Percentiles rank a stretch among this genome's conserved stretches.
Conservation (phyloP, 2,797 vertebrate genomes). For the Mormyrops attenuatus region DNA sequence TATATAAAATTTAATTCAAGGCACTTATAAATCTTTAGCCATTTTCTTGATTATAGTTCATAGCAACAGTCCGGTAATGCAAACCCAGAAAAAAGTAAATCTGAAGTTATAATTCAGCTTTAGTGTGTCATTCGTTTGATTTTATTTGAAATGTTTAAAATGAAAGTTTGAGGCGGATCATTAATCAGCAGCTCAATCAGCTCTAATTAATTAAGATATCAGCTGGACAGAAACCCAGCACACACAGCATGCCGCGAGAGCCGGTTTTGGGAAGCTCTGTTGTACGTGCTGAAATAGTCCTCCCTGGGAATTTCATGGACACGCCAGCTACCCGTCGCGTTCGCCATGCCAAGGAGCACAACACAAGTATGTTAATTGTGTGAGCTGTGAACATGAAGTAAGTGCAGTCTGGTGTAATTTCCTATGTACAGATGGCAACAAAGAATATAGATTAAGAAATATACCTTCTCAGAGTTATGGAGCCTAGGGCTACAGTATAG, state of each 20-base stretch:
- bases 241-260: neutral
- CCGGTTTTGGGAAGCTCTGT: neutral
- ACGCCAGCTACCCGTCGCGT: neutral
- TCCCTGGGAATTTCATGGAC: neutral
- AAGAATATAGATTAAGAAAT: neutral
- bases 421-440: neutral
- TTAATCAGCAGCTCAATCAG: slow-evolving; percentile 8
- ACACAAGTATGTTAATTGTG: neutral
- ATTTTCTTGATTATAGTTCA: neutral
- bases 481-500: neutral
- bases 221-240: neutral
- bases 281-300: neutral
- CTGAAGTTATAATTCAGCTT: neutral
- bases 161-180: neutral
- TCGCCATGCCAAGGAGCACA: neutral
- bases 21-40: neutral
- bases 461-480: neutral
- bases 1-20: neutral
- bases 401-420: neutral
- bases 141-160: neutral
- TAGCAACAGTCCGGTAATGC: neutral
- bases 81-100: neutral
- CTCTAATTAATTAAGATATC: slow-evolving; percentile 4
- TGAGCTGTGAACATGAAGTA: neutral
- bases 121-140: neutral